Evolutionary conservation across 2,797 vertebrate species (phyloP).

Genomic region (Triplophysa yarkandensis): DNA sequence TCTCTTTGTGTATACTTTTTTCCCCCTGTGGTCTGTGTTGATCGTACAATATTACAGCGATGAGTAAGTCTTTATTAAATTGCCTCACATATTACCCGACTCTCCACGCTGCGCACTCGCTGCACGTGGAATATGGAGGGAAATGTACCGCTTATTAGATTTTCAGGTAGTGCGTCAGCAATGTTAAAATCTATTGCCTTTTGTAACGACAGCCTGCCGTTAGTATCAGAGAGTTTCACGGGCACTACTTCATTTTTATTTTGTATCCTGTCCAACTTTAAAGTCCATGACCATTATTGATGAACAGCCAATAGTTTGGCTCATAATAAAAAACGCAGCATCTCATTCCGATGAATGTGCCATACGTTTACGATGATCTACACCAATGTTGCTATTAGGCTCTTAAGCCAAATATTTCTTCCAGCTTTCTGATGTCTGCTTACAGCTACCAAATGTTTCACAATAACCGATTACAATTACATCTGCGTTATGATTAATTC

Average conservation of each 20-base stretch:
- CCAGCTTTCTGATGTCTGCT: not conserved
- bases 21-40: conserved; percentile 72
- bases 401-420: conserved; percentile 16
- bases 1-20: conserved; percentile 65
- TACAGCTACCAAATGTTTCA: not conserved
- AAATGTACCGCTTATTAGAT: conserved; percentile 66
- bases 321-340: conserved; percentile 41
- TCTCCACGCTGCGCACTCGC: conserved; percentile 33
- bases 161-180: conserved; percentile 60
- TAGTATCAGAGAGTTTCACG: conserved; percentile 53
- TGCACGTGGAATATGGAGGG: conserved; percentile 64
- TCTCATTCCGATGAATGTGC: conserved; percentile 46
- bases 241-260: conserved; percentile 52
- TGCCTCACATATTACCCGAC: conserved; percentile 76
- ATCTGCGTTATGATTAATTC: conserved; percentile 5
- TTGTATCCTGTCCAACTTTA: conserved; percentile 57
- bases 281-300: conserved; percentile 55
- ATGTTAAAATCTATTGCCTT: conserved; percentile 61
- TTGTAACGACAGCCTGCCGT: conserved; percentile 45
- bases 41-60: conserved; percentile 77
- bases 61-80: conserved; percentile 81
- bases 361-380: not conserved
- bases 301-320: conserved; percentile 61
- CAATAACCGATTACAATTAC: not conserved
- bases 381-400: not conserved